Conservation (phyloP, 2,888 invertebrate species). For the Drosophila subsilvestris region DNA sequence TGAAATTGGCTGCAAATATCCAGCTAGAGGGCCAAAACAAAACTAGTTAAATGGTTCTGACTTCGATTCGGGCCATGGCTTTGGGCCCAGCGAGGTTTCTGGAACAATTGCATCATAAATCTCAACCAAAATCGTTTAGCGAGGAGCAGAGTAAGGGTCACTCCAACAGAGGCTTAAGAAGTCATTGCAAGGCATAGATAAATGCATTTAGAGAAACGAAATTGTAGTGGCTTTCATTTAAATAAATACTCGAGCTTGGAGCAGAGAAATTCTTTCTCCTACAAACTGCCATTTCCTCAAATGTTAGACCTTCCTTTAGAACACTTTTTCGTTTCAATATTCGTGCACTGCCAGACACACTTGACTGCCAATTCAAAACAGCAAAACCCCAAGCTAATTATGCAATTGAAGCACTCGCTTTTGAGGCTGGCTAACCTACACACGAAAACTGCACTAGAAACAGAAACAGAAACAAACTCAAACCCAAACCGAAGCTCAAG, state of each 20-base stretch:
- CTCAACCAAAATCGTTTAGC: slow-evolving; percentile 59
- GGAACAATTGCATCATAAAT: slow-evolving; percentile 79
- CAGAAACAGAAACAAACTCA: neutral
- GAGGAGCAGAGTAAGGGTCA: slow-evolving; percentile 53
- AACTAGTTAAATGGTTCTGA: slow-evolving; percentile 41
- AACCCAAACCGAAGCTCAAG: slow-evolving; percentile 12
- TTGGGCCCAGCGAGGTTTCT: slow-evolving; percentile 49
- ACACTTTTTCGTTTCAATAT: too few species aligned
- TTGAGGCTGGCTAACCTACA: slow-evolving; percentile 51
- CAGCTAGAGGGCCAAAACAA: slow-evolving; percentile 55
- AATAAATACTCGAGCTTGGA: too few species aligned
- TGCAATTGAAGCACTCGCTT: slow-evolving; percentile 73
- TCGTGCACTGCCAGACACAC: slow-evolving; percentile 31
- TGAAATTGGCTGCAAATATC: slow-evolving; percentile 60
- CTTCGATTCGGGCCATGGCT: slow-evolving; percentile 24
- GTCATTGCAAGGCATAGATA: neutral
- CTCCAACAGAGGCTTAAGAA: neutral
- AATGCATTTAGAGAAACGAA: neutral
- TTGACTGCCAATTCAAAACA: slow-evolving; percentile 21
- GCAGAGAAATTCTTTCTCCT: too few species aligned
- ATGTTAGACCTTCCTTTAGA: neutral
- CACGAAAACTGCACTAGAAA: slow-evolving; percentile 9
- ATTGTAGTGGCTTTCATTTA: neutral
- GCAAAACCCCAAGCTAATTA: slow-evolving; percentile 59
- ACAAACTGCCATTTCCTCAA: neutral